A percentile compares a stretch with the other conserved stretches of the same genome.
Conservation (phyloP, 2,888 invertebrate genomes). For the Phengaris arion region DNA sequence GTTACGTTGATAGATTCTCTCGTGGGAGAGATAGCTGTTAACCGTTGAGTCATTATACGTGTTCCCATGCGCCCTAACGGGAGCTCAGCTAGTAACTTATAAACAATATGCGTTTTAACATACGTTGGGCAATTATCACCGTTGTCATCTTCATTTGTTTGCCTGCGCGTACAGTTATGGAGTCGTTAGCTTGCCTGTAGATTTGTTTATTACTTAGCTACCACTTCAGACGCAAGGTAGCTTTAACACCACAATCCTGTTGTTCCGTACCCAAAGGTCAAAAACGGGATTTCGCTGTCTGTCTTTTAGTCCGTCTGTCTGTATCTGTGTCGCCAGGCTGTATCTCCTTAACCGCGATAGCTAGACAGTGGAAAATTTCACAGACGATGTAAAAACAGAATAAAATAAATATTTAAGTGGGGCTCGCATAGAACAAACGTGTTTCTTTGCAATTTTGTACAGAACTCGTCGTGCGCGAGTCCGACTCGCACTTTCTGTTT, state of each 20-base stretch:
- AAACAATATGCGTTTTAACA: slow-evolving; percentile 27
- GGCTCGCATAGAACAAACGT: too few relatives aligned
- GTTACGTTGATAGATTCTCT: slow-evolving; percentile 33
- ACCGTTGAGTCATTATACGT: slow-evolving; percentile 39
- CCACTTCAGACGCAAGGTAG: neutral
- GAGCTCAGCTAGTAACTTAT: slow-evolving; percentile 26
- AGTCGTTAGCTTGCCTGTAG: neutral
- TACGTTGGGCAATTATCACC: slow-evolving; percentile 21
- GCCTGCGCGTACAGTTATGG: neutral
- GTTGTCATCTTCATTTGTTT: slow-evolving; percentile 27
- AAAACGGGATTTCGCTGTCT: too few relatives aligned
- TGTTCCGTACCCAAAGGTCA: neutral
- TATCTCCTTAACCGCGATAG: too few relatives aligned
- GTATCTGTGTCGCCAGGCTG: too few relatives aligned
- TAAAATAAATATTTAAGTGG: too few relatives aligned
- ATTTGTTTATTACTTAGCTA: neutral
- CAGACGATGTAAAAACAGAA: too few relatives aligned
- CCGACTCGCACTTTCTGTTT: too few relatives aligned
- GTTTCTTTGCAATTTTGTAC: too few relatives aligned
- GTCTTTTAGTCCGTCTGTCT: too few relatives aligned
- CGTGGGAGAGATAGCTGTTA: slow-evolving; percentile 41
- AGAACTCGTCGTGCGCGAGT: too few relatives aligned
- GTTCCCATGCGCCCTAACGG: slow-evolving; percentile 40
- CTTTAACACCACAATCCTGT: neutral
- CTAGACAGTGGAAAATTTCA: too few relatives aligned